Conservation (phyloP, 1,140 invertebrate genomes). For the Heterodera carotae region DNA sequence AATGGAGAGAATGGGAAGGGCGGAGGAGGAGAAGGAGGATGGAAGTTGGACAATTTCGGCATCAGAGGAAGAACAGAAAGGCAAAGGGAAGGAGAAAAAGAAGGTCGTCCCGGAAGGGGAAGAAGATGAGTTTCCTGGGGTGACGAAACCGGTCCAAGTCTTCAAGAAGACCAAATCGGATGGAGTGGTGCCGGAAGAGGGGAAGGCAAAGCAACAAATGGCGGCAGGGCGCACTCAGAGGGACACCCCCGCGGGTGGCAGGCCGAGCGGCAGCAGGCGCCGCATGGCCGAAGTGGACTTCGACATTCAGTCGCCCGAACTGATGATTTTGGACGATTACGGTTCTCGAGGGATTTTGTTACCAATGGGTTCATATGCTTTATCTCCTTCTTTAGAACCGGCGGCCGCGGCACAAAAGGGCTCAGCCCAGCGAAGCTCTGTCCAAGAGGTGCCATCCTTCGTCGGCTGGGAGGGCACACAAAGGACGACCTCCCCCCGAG, state of each 20-base stretch:
- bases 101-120: not conserved
- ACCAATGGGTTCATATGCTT: not conserved
- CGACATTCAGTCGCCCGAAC: slow-evolving; percentile 57
- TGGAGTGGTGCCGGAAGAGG: slow-evolving; percentile 12
- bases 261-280: not conserved
- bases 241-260: slow-evolving; percentile 26
- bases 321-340: slow-evolving; percentile 60
- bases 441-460: slow-evolving; percentile 27
- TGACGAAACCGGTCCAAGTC: slow-evolving; percentile 23
- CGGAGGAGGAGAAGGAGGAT: slow-evolving; percentile 1
- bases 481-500: slow-evolving; percentile 13
- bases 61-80: slow-evolving; percentile 9
- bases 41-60: slow-evolving; percentile 22
- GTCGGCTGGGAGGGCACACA: slow-evolving; percentile 10
- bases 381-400: slow-evolving; percentile 27
- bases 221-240: slow-evolving; percentile 17
- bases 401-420: slow-evolving; percentile 26
- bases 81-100: slow-evolving; percentile 14
- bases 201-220: not conserved
- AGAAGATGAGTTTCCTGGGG: not conserved
- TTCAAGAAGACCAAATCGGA: slow-evolving; percentile 31
- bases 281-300: slow-evolving; percentile 53
- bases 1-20: slow-evolving; percentile 14
- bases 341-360: slow-evolving; percentile 10
- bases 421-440: slow-evolving; percentile 5